Base-by-base conservation (phyloP, 1,140 invertebrate species). In the Drusus annulatus region DNA sequence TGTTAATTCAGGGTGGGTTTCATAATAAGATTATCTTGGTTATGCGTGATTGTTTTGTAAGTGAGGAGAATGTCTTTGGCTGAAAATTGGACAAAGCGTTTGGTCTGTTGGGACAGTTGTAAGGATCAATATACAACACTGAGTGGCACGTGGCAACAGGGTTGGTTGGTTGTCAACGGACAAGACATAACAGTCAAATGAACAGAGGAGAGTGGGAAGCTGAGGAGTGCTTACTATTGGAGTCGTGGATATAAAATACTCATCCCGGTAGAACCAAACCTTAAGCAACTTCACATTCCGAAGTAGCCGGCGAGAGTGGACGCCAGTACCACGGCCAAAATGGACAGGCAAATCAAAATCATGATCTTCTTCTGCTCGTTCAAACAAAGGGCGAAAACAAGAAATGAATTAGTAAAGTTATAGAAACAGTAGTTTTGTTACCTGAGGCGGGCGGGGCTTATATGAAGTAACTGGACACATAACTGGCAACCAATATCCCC, bases 361-460 rank as follows among this genome's bases (percentile, higher is more conserved):
- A 97, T 97, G 87, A 98, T 98, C 93, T 98, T 97, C 95, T 98
- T 98, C 96, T 98, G 94, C 92, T 94, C 93, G 91, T 88, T 56
- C 86, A 36, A 36, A 36, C 2, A 36, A 87, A 90, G 85, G 82
- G 83, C 54, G 90, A 85, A 89, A 89, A 89, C 82, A 89, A 87
- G 87, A 89, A 86, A 88, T 81, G 83, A 28, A 89, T 90, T 89
- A 90, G 88, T 89, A 82, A 60, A 86, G 31, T 86, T 85, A 62
- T 83, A 23, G 69, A 76, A 69, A 76, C 62, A 76, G 84, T 86
- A 86, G 86, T 84, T 85, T 85, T 81, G 45, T 84, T 84, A 84
- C 74, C 65, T 83, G 68, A 74, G 79, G 77, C 28, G 51, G 51
- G 65, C 52, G 78, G 76, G 50, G 75, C 85, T 89, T 87, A 89